phyloP scores from a whole-genome alignment of 2,888 invertebrate genomes.

The Drosophila robusta region DNA sequence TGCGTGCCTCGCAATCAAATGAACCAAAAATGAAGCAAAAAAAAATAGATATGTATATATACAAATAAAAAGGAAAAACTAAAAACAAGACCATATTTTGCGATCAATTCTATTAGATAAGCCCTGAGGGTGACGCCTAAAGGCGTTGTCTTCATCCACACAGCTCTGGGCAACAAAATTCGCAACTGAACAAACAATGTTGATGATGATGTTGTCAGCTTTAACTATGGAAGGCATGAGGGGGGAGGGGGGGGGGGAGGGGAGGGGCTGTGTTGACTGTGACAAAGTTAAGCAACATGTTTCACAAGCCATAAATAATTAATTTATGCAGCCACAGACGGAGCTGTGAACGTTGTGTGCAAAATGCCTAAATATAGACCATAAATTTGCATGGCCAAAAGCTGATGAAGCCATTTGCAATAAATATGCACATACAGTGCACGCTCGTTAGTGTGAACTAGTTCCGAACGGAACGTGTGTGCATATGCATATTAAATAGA shows the following conservation, averaged over 20 bases:
- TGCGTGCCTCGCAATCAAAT: conserved; percentile 66
- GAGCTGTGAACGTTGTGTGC: conserved; percentile 57
- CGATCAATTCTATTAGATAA: conserved; percentile 76
- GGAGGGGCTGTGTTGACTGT: conserved; percentile 7
- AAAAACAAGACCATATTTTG: conserved; percentile 70
- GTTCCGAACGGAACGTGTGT: neutral
- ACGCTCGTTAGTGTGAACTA: conserved; percentile 5
- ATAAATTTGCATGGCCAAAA: conserved; percentile 62
- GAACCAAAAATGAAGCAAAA: conserved; percentile 10
- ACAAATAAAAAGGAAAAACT: conserved; percentile 16
- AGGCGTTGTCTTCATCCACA: conserved; percentile 40
- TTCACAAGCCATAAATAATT: conserved; percentile 77
- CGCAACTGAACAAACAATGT: conserved; percentile 62
- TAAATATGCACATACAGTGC: conserved; percentile 34
- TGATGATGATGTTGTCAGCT: conserved; percentile 35
- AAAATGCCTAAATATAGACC: conserved; percentile 78
- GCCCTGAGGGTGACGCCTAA: conserved; percentile 33
- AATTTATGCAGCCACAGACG: conserved; percentile 69
- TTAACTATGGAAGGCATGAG: conserved; percentile 5
- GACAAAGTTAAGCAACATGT: conserved; percentile 54
- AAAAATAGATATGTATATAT: neutral
- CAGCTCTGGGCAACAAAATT: conserved; percentile 46
- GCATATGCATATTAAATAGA: neutral
- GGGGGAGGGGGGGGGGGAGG: neutral
- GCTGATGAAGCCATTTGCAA: conserved; percentile 70